Percentiles rank a stretch among this genome's conserved stretches.
Evolutionary conservation across 2,888 invertebrate species (phyloP).

Genomic region (Leuctra nigra): DNA sequence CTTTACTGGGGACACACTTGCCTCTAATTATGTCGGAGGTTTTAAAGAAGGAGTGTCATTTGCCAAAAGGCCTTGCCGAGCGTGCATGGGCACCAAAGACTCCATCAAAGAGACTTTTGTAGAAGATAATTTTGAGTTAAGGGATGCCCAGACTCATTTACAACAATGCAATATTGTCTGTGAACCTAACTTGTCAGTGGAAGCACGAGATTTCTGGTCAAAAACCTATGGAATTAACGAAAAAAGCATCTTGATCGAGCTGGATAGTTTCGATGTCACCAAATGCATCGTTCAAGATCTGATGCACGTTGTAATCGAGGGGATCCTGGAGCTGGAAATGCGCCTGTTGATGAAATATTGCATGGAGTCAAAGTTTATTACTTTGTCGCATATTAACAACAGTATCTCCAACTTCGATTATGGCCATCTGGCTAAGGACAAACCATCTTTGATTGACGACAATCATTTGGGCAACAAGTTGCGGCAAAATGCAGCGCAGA

Average conservation of each 20-base stretch:
- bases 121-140: not conserved
- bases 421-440: slow-evolving; percentile 29
- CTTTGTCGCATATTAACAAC: slow-evolving; percentile 30
- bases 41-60: slow-evolving; percentile 7
- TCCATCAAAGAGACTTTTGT: not conserved
- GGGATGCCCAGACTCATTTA: not conserved
- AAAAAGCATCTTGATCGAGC: not conserved
- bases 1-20: not conserved
- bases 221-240: not conserved
- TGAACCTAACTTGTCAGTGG: not conserved
- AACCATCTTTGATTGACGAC: slow-evolving; percentile 28
- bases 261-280: not conserved
- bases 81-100: not conserved
- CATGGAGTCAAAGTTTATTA: slow-evolving; percentile 11
- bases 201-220: not conserved
- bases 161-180: not conserved
- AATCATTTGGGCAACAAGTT: slow-evolving; percentile 24
- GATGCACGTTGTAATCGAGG: slow-evolving; percentile 2
- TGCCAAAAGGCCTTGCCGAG: slow-evolving; percentile 10
- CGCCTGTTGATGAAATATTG: not conserved
- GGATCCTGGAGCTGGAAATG: not conserved
- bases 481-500: slow-evolving; percentile 31
- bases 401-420: slow-evolving; percentile 29
- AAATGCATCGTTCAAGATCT: not conserved
- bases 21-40: slow-evolving; percentile 1